A percentile compares a stretch with the other conserved stretches of the same genome.
Conservation (phyloP, 1,140 invertebrate species). For the Pissodes strobi region DNA sequence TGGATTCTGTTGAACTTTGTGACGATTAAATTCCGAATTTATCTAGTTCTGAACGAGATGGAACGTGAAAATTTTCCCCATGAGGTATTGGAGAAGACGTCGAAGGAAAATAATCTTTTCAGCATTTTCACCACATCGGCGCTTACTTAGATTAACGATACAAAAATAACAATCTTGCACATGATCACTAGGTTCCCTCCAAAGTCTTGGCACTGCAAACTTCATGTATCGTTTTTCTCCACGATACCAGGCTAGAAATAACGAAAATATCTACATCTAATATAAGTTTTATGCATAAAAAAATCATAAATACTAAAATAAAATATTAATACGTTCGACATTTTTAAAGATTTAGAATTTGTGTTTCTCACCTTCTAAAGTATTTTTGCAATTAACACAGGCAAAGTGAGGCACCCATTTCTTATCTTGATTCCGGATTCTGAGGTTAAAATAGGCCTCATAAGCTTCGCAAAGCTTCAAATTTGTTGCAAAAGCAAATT, state of each 20-base stretch:
- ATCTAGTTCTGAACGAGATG: background rate
- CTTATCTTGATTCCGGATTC: background rate
- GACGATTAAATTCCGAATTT: slow-evolving; percentile 7
- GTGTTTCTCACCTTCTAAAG: slow-evolving; percentile 56
- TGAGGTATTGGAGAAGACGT: slow-evolving; percentile 23
- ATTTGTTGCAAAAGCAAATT: background rate
- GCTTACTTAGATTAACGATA: too few species aligned
- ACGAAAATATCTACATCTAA: background rate
- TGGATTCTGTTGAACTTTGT: slow-evolving; percentile 7
- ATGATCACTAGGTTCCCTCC: slow-evolving; percentile 16
- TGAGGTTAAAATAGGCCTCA: too few species aligned
- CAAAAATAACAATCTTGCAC: too few species aligned
- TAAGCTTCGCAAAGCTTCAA: slow-evolving; percentile 11
- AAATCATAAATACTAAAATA: slow-evolving; percentile 10
- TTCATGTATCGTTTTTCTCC: slow-evolving; percentile 6
- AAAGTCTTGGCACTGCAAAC: slow-evolving; percentile 12
- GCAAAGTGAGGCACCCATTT: background rate
- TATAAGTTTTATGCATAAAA: background rate
- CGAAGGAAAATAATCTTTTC: slow-evolving; percentile 3
- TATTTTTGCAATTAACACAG: slow-evolving; percentile 54
- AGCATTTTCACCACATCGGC: too few species aligned
- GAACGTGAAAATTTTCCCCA: background rate
- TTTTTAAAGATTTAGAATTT: slow-evolving; percentile 1
- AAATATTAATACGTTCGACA: background rate
- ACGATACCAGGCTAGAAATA: too few species aligned